These are phyloP conservation scores for Tipula vernalis DNA, from an alignment of 2,888 invertebrate genomes.

Conservation along the genomic window DNA sequence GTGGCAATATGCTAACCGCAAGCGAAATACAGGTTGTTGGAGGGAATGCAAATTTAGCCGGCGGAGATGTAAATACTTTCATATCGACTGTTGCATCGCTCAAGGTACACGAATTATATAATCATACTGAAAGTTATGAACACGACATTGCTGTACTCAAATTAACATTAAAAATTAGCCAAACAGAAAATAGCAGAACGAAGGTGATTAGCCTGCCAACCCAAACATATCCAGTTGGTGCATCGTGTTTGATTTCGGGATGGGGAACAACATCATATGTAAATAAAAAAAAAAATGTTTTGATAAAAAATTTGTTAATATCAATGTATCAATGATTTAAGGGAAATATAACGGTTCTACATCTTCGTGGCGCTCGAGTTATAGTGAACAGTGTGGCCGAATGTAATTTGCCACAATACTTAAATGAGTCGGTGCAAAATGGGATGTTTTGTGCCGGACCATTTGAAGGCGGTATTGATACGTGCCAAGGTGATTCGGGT, in stretches of 20 bases:
- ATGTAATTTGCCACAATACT: neutral
- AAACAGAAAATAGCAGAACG: neutral
- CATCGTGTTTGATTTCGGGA: neutral
- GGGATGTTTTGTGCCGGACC: conserved; percentile 14
- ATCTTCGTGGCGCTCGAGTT: neutral
- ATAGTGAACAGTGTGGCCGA: neutral
- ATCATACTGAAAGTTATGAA: neutral
- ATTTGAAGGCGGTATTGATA: conserved; percentile 10
- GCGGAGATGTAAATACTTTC: neutral
- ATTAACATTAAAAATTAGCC: neutral
- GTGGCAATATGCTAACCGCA: neutral
- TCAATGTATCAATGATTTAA: too few species aligned
- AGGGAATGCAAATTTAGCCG: neutral
- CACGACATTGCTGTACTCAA: neutral
- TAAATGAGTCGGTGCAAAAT: neutral
- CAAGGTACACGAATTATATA: neutral
- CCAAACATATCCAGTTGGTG: neutral
- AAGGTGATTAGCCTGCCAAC: neutral
- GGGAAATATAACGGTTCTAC: neutral
- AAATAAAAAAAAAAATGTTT: neutral
- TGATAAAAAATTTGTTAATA: too few species aligned
- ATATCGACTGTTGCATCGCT: neutral
- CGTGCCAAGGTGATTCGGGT: conserved; percentile 13
- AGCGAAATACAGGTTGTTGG: neutral
- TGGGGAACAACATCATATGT: conserved; percentile 11